Evolutionary conservation across 2,797 vertebrate species (phyloP).

Genomic region (Tapirus indicus): DNA sequence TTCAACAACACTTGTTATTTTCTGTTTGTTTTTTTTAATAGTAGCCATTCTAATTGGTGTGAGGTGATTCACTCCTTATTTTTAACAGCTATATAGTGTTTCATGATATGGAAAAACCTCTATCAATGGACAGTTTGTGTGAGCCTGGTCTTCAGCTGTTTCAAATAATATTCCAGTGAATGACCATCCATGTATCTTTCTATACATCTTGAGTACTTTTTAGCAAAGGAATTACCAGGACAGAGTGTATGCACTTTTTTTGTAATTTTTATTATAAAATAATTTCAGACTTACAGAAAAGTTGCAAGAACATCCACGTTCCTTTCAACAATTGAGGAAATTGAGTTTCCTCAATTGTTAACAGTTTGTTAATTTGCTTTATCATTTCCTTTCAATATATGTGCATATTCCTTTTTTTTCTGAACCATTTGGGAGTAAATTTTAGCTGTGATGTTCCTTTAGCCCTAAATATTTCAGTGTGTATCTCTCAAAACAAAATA

Average conservation of each 20-base stretch:
- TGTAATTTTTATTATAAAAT: not conserved
- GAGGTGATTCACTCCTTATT: not conserved
- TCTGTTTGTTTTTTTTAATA: not conserved
- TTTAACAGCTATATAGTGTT: not conserved
- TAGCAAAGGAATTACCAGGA: not conserved
- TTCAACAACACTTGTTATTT: not conserved
- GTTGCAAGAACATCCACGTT: not conserved
- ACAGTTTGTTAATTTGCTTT: not conserved
- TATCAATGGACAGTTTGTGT: not conserved
- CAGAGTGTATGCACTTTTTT: not conserved
- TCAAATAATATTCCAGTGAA: not conserved
- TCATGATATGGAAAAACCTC: not conserved
- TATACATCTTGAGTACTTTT: not conserved
- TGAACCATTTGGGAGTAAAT: constrained; percentile 2
- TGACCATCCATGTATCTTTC: not conserved
- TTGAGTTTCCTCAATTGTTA: not conserved
- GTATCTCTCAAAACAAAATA: not conserved
- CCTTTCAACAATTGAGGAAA: not conserved
- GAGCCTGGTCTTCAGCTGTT: not conserved
- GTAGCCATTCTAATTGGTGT: not conserved
- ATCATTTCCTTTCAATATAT: not conserved
- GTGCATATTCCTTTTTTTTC: not conserved
- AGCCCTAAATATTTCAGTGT: not conserved
- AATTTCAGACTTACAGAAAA: constrained; percentile 27
- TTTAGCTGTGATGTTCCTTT: not conserved